Percentiles rank a stretch among this genome's conserved stretches.
Evolutionary conservation across 2,888 invertebrate genomes (phyloP).

Genomic region (Nudaria mundana): DNA sequence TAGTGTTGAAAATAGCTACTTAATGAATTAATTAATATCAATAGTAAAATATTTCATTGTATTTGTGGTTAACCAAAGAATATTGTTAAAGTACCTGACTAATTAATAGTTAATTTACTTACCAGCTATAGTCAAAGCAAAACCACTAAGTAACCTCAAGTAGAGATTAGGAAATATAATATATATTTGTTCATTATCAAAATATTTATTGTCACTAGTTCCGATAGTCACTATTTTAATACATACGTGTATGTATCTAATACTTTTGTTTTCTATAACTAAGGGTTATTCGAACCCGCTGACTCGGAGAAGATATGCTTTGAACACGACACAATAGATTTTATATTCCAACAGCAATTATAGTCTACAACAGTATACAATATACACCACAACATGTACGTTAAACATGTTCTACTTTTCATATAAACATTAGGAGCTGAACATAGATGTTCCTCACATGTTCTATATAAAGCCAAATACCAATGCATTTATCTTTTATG

Average conservation of each 20-base stretch:
- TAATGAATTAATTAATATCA: too few species aligned
- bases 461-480: conserved; percentile 81
- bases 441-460: conserved; percentile 69
- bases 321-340: conserved; percentile 66
- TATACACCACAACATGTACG: conserved; percentile 49
- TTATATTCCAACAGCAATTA: conserved; percentile 56
- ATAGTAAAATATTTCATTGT: too few species aligned
- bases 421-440: conserved; percentile 74
- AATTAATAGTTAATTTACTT: too few species aligned
- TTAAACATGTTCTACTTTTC: conserved; percentile 47
- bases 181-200: conserved; percentile 48
- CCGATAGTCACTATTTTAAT: conserved; percentile 42
- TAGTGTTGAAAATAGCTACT: conserved; percentile 13
- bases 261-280: conserved; percentile 28
- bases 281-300: conserved; percentile 42
- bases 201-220: conserved; percentile 60
- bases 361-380: conserved; percentile 61
- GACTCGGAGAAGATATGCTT: conserved; percentile 58
- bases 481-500: conserved; percentile 77
- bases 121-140: conserved; percentile 31
- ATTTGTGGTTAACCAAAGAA: too few species aligned
- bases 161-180: conserved; percentile 41
- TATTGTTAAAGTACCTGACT: too few species aligned
- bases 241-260: conserved; percentile 40
- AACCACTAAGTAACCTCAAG: conserved; percentile 28